These are phyloP conservation scores for Drosophila kanapiae DNA, from an alignment of 1,140 invertebrate genomes.

Conservation along the genomic window DNA sequence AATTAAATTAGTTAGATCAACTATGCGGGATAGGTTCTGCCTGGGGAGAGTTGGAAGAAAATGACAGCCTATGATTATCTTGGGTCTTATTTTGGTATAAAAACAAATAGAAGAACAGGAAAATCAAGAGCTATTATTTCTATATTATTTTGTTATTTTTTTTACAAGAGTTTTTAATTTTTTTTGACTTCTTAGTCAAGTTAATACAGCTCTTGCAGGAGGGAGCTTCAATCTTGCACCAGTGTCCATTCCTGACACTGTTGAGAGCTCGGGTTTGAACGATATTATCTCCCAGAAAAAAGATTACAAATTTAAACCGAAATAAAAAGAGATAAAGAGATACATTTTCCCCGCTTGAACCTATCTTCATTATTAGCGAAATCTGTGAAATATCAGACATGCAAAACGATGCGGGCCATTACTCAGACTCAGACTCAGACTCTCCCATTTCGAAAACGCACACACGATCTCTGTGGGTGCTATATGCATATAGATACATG, in stretches of 20 bases:
- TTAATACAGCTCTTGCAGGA: too few relatives aligned
- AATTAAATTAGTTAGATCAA: constrained; percentile 14
- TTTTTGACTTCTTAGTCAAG: not conserved
- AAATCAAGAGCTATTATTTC: too few relatives aligned
- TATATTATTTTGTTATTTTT: not conserved
- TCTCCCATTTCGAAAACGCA: constrained; percentile 10
- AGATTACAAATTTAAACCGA: not conserved
- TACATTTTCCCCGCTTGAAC: not conserved
- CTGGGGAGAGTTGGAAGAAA: not conserved
- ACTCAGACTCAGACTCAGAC: constrained; percentile 14
- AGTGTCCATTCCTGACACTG: not conserved
- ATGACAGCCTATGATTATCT: too few relatives aligned
- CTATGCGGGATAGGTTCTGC: constrained; percentile 8
- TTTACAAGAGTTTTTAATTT: not conserved
- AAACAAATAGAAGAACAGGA: too few relatives aligned
- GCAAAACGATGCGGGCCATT: constrained; percentile 31
- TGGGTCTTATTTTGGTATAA: too few relatives aligned
- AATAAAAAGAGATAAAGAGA: not conserved
- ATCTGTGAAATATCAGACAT: constrained; percentile 23
- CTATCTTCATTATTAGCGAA: constrained; percentile 1
- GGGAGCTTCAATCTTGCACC: not conserved
- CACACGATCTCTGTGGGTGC: constrained; percentile 35
- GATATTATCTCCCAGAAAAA: not conserved
- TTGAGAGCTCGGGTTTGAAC: not conserved
- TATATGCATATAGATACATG: not conserved